Evolutionary conservation across 2,888 invertebrate genomes (phyloP).

Genomic region (Stenurella melanura): DNA sequence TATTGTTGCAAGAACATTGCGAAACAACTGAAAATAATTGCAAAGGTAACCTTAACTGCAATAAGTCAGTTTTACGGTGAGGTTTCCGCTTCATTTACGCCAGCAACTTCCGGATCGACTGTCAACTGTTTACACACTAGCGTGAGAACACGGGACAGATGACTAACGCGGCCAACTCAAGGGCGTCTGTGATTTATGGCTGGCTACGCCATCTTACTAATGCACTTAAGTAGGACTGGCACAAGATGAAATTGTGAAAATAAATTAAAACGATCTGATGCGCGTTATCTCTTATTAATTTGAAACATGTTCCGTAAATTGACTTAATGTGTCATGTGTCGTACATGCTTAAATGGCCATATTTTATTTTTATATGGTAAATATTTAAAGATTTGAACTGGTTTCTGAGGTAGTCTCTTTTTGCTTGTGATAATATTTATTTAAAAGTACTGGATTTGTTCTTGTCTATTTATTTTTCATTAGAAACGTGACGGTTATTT

Average conservation of each 20-base stretch:
- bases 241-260: constrained; percentile 39
- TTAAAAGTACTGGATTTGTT: constrained; percentile 27
- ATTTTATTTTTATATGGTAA: constrained; percentile 41
- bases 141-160: constrained; percentile 60
- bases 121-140: constrained; percentile 52
- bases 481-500: constrained; percentile 8
- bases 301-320: constrained; percentile 59
- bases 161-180: constrained; percentile 62
- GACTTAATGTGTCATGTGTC: constrained; percentile 59
- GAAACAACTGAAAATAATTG: constrained; percentile 26
- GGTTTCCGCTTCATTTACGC: constrained; percentile 53
- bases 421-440: constrained; percentile 33
- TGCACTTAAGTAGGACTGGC: constrained; percentile 49
- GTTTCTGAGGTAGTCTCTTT: constrained; percentile 36
- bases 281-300: constrained; percentile 59
- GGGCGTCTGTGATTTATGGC: constrained; percentile 63
- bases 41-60: constrained; percentile 46
- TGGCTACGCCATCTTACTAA: constrained; percentile 49
- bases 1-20: constrained; percentile 34
- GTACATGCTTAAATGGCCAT: constrained; percentile 35
- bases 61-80: constrained; percentile 45
- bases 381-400: constrained; percentile 32
- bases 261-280: constrained; percentile 43
- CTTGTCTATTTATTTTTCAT: constrained; percentile 31
- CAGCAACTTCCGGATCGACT: constrained; percentile 52